phyloP scores from a whole-genome alignment of 2,797 vertebrate species.

The Muscicapa comitata region DNA sequence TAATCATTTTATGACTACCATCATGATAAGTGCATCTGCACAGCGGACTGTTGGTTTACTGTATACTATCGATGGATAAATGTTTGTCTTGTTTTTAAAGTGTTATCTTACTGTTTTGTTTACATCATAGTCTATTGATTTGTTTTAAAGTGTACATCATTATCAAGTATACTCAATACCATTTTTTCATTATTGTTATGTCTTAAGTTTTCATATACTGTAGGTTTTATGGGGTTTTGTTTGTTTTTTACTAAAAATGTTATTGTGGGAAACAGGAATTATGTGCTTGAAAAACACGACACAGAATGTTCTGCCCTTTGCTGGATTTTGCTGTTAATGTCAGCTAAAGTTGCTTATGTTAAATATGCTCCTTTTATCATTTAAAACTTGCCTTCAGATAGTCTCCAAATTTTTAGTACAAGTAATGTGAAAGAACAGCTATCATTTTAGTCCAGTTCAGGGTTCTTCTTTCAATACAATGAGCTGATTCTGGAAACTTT shows the following conservation, averaged over 20 bases:
- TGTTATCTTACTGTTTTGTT: constrained; percentile 84
- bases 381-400: constrained; percentile 44
- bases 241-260: constrained; percentile 73
- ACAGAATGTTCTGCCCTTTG: constrained; percentile 67
- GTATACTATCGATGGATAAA: constrained; percentile 79
- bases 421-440: constrained; percentile 13
- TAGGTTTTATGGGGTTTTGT: constrained; percentile 61
- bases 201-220: constrained; percentile 73
- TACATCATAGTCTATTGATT: constrained; percentile 77
- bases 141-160: constrained; percentile 74
- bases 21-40: constrained; percentile 70
- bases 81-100: constrained; percentile 78
- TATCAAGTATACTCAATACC: constrained; percentile 72
- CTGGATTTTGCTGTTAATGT: constrained; percentile 58
- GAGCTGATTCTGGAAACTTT: constrained; percentile 52
- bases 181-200: constrained; percentile 71
- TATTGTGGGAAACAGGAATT: constrained; percentile 74
- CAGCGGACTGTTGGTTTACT: constrained; percentile 74
- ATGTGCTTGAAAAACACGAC: constrained; percentile 68
- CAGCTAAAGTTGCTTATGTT: constrained; percentile 52
- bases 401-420: constrained; percentile 43
- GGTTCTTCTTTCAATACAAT: constrained; percentile 45
- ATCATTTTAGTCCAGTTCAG: constrained; percentile 21
- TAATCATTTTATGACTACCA: constrained; percentile 74
- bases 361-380: constrained; percentile 38